A percentile compares a stretch with the other conserved stretches of the same genome.
Conservation (phyloP, 2,888 invertebrate species). For the Hypsopygia costalis region DNA sequence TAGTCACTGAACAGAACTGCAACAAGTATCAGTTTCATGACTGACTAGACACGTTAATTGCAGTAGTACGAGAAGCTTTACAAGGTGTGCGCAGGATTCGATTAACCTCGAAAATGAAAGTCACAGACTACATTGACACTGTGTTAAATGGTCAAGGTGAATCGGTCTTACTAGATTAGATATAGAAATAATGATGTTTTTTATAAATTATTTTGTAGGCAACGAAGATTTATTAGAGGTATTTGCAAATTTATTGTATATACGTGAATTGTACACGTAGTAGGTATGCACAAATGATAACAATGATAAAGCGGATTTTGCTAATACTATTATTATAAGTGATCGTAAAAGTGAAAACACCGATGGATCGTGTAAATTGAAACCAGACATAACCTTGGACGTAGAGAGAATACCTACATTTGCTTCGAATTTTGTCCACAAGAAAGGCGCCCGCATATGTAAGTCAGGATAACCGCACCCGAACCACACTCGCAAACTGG, state of each 20-base stretch:
- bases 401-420: conserved; percentile 30
- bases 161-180: conserved; percentile 34
- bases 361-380: conserved; percentile 17
- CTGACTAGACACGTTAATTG: conserved; percentile 40
- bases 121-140: conserved; percentile 41
- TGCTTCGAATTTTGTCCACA: conserved; percentile 51
- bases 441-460: conserved; percentile 68
- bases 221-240: too few relatives aligned
- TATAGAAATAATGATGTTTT: not conserved
- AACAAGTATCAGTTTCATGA: conserved; percentile 34
- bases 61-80: conserved; percentile 26
- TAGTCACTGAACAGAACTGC: conserved; percentile 22
- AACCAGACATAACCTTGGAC: conserved; percentile 27
- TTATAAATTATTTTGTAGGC: not conserved
- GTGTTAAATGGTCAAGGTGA: conserved; percentile 63
- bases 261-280: too few relatives aligned
- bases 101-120: conserved; percentile 68
- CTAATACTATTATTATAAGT: conserved; percentile 19
- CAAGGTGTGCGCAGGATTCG: conserved; percentile 42
- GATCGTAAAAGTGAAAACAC: conserved; percentile 23
- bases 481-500: conserved; percentile 75
- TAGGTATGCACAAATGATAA: not conserved
- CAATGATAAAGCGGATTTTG: conserved; percentile 2
- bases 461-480: conserved; percentile 71
- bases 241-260: too few relatives aligned